phyloP scores from a whole-genome alignment of 2,797 vertebrate species.

The Otus scops region DNA sequence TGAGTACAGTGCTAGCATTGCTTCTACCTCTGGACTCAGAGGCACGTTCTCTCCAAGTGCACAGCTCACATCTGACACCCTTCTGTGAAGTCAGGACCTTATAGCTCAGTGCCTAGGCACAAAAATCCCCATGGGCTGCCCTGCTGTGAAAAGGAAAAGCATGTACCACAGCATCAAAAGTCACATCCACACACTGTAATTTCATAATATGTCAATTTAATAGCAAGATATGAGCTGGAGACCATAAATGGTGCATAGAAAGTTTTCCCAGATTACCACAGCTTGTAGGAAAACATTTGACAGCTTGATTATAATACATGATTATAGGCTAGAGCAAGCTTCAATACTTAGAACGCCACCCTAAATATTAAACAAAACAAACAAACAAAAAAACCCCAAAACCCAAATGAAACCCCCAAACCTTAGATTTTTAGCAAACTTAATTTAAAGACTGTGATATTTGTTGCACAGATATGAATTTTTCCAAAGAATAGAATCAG shows the following conservation, averaged over 20 bases:
- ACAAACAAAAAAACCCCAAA: too few relatives aligned
- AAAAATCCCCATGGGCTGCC: not conserved
- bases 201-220: not conserved
- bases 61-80: not conserved
- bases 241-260: not conserved
- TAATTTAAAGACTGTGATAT: not conserved
- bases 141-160: not conserved
- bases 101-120: not conserved
- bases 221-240: not conserved
- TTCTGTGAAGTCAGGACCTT: not conserved
- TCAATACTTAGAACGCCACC: fast-evolving
- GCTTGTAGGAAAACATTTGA: not conserved
- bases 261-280: not conserved
- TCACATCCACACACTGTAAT: not conserved
- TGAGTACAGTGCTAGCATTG: not conserved
- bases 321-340: not conserved
- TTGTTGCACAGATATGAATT: not conserved
- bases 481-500: not conserved
- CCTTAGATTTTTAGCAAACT: not conserved
- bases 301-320: not conserved
- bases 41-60: not conserved
- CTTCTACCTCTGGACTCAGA: not conserved
- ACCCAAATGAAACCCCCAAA: too few relatives aligned
- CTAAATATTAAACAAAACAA: not conserved
- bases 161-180: not conserved